Conservation (phyloP, 2,888 invertebrate genomes). For the Melinaea menophilus region DNA sequence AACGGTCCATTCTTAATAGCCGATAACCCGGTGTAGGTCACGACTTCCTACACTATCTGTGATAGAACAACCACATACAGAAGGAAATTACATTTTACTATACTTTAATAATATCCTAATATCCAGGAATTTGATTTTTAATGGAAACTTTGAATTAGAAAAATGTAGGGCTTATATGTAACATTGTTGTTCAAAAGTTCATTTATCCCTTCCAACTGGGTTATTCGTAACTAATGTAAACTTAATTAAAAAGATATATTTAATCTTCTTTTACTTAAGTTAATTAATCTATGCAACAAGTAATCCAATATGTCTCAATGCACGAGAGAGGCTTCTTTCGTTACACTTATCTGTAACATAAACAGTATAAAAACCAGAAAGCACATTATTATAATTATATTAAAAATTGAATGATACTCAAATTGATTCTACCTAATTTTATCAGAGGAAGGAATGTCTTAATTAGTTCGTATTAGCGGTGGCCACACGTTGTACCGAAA, state of each 20-base stretch:
- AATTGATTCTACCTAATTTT: constrained; percentile 18
- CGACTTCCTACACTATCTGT: constrained; percentile 42
- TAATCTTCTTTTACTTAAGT: background rate
- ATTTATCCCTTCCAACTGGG: no score
- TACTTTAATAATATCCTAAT: constrained; percentile 5
- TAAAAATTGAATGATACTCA: constrained; percentile 16
- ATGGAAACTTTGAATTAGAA: no score
- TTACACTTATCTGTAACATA: constrained; percentile 33
- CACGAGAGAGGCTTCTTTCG: constrained; percentile 25
- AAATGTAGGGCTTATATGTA: no score
- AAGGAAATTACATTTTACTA: constrained; percentile 22
- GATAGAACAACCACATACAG: constrained; percentile 25
- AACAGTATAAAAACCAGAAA: background rate
- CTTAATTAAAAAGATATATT: background rate
- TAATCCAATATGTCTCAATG: constrained; percentile 24
- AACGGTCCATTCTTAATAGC: constrained; percentile 45
- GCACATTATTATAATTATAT: constrained; percentile 21
- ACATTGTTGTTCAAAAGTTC: no score
- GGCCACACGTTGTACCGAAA: constrained; percentile 70
- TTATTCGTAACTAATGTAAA: background rate
- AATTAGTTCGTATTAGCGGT: constrained; percentile 71
- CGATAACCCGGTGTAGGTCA: constrained; percentile 51
- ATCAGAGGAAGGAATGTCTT: constrained; percentile 75
- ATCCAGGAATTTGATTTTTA: background rate
- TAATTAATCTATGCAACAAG: constrained; percentile 9